These are phyloP conservation scores for Etia nguti DNA, from an alignment of 2,113 vertebrate genomes.

Conservation along the genomic window DNA sequence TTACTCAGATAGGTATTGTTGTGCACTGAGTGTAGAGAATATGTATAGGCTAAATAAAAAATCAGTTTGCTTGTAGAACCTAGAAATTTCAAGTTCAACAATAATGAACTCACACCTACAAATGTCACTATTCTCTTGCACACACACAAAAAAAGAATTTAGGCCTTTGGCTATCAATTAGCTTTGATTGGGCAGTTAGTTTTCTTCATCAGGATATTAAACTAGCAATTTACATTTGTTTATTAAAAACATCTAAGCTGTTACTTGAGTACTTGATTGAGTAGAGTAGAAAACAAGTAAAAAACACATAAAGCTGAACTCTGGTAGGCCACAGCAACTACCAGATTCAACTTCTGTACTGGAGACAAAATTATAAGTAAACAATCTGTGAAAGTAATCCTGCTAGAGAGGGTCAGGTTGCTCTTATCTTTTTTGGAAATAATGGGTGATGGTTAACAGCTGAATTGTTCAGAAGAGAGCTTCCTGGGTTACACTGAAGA, in stretches of 20 bases:
- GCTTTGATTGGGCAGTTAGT: background rate
- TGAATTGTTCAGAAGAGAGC: background rate
- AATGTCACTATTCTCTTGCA: background rate
- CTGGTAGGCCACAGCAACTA: background rate
- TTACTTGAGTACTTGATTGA: background rate
- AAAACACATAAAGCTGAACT: background rate
- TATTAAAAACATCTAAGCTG: background rate
- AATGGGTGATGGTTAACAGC: background rate
- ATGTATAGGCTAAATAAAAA: background rate
- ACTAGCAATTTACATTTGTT: background rate
- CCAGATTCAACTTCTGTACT: background rate
- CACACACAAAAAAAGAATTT: accelerated
- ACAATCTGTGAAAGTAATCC: background rate
- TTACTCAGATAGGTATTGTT: background rate
- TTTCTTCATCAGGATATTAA: background rate
- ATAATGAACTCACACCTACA: background rate
- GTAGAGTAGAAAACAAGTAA: background rate
- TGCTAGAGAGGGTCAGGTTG: accelerated
- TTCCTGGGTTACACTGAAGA: background rate
- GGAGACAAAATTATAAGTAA: background rate
- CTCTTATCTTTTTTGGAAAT: background rate
- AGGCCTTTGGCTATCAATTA: background rate
- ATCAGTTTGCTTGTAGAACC: accelerated
- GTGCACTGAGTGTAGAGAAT: background rate
- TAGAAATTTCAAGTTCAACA: background rate